These are phyloP conservation scores for Thumatha senex DNA, from an alignment of 2,888 invertebrate species.

Conservation along the genomic window DNA sequence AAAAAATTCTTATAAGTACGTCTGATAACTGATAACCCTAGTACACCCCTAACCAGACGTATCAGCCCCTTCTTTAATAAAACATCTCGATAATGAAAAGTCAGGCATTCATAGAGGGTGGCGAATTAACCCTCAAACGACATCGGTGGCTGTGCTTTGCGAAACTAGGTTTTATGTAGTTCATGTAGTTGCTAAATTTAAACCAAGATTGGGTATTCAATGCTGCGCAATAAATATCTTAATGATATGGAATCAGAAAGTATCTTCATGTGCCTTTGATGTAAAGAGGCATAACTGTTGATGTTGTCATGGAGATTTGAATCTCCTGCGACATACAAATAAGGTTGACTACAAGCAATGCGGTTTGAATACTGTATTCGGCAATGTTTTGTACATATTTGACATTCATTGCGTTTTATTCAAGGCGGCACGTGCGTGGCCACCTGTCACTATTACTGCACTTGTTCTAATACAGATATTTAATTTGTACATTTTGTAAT, in stretches of 20 bases:
- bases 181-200: constrained; percentile 59
- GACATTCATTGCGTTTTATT: constrained; percentile 82
- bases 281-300: constrained; percentile 54
- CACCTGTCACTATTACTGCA: constrained; percentile 79
- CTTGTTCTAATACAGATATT: constrained; percentile 49
- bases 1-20: background rate
- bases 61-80: constrained; percentile 78
- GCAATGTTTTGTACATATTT: constrained; percentile 59
- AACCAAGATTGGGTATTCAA: constrained; percentile 44
- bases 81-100: constrained; percentile 84
- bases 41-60: constrained; percentile 54
- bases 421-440: constrained; percentile 75
- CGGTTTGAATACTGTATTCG: constrained; percentile 25
- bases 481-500: constrained; percentile 19
- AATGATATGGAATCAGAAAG: constrained; percentile 82
- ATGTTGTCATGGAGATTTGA: constrained; percentile 40
- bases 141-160: constrained; percentile 35
- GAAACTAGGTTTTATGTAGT: constrained; percentile 62
- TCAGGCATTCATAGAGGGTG: constrained; percentile 81
- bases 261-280: constrained; percentile 55
- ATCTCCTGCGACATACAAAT: constrained; percentile 40
- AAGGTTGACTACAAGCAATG: constrained; percentile 46
- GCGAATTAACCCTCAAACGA: constrained; percentile 69
- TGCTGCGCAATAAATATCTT: constrained; percentile 77
- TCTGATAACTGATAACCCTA: constrained; percentile 71